Percentiles rank a stretch among this genome's conserved stretches.
Conservation (phyloP, 2,797 vertebrate genomes). For the Sebastes glaucus region DNA sequence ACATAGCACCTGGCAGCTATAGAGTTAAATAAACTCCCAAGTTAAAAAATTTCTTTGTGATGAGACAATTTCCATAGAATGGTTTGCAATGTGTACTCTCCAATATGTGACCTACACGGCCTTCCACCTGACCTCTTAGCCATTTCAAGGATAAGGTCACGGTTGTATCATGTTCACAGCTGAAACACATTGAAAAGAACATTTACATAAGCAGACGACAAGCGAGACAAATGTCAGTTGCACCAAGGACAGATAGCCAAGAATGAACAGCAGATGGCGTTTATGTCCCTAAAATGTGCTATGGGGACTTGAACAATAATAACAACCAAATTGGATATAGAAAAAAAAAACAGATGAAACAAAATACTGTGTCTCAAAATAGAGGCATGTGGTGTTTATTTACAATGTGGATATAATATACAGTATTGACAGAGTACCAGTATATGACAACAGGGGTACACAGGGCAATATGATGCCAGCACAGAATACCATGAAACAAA, state of each 20-base stretch:
- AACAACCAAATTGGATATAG: not conserved
- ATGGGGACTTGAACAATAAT: not conserved
- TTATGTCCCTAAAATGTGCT: not conserved
- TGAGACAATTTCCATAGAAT: slow-evolving; percentile 12
- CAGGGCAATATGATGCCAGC: not conserved
- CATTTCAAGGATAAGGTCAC: slow-evolving; percentile 51
- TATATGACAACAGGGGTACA: not conserved
- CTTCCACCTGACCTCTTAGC: slow-evolving; percentile 36
- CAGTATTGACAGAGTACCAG: slow-evolving; percentile 1
- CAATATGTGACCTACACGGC: not conserved
- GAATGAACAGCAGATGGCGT: slow-evolving; percentile 51
- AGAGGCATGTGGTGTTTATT: slow-evolving; percentile 33
- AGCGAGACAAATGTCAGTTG: slow-evolving; percentile 25
- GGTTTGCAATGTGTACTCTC: not conserved
- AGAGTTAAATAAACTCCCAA: not conserved
- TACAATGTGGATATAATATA: slow-evolving; percentile 13
- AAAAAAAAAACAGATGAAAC: not conserved
- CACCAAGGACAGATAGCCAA: not conserved
- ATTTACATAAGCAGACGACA: slow-evolving; percentile 30
- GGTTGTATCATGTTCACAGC: slow-evolving; percentile 58
- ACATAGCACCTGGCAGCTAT: not conserved
- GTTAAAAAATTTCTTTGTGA: slow-evolving; percentile 3
- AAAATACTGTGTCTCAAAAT: slow-evolving; percentile 9
- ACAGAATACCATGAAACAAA: not conserved
- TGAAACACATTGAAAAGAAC: slow-evolving; percentile 43